These are phyloP conservation scores for Serinus canaria DNA, from an alignment of 2,113 vertebrate genomes.

Conservation along the genomic window DNA sequence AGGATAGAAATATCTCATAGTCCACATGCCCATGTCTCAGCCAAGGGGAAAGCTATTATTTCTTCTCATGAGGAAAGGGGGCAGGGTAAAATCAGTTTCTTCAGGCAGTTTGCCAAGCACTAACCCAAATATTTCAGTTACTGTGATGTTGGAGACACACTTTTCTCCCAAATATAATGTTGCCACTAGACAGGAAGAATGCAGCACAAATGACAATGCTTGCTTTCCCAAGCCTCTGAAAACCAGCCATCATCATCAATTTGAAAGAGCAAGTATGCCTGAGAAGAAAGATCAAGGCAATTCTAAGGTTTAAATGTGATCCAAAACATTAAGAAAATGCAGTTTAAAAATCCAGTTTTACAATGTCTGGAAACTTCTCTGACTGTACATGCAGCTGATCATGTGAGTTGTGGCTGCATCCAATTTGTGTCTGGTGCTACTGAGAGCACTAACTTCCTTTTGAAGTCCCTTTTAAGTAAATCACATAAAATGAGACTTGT, in stretches of 20 bases:
- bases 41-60: background rate
- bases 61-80: background rate
- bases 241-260: background rate
- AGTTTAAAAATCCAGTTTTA: constrained; percentile 7
- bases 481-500: background rate
- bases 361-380: background rate
- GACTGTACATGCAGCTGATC: background rate
- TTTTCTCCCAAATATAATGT: background rate
- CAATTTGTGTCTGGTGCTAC: background rate
- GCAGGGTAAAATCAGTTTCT: background rate
- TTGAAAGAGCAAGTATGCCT: background rate
- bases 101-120: background rate
- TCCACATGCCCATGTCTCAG: background rate
- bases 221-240: constrained; percentile 1
- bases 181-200: background rate
- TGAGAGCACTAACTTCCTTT: background rate
- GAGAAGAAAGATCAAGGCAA: constrained; percentile 21
- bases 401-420: background rate
- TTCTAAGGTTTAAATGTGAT: background rate
- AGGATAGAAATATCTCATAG: background rate
- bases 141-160: background rate
- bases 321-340: background rate
- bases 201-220: background rate
- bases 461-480: background rate
- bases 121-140: background rate